Evolutionary conservation across 2,888 invertebrate genomes (phyloP).

Genomic region (Cotesia congregata): DNA sequence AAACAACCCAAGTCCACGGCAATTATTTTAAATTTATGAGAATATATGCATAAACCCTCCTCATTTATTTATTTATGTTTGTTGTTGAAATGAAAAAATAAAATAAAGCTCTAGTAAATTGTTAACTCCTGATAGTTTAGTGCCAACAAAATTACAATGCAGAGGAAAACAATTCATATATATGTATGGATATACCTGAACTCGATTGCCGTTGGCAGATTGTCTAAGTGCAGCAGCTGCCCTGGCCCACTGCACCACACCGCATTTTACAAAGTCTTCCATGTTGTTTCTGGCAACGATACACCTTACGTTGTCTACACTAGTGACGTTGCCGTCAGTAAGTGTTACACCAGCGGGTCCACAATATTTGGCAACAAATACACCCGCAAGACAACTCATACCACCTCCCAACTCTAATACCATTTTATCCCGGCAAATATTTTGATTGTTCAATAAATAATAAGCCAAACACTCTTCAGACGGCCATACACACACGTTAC

Average conservation of each 20-base stretch:
- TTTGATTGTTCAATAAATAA: slow-evolving; percentile 76
- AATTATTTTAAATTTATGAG: neutral
- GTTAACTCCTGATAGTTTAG: neutral
- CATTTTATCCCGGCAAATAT: slow-evolving; percentile 77
- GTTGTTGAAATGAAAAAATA: too few relatives aligned
- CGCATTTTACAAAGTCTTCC: slow-evolving; percentile 70
- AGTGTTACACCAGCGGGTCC: slow-evolving; percentile 77
- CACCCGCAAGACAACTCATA: slow-evolving; percentile 86
- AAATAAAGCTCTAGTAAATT: neutral
- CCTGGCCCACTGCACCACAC: slow-evolving; percentile 66
- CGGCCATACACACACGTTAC: slow-evolving; percentile 86
- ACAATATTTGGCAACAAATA: slow-evolving; percentile 80
- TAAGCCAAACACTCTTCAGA: slow-evolving; percentile 83
- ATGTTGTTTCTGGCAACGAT: slow-evolving; percentile 79
- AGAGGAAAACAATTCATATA: neutral
- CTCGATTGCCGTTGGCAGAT: slow-evolving; percentile 50
- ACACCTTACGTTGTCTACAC: slow-evolving; percentile 80
- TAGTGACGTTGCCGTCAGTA: slow-evolving; percentile 84
- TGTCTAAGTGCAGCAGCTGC: slow-evolving; percentile 60
- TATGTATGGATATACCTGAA: slow-evolving; percentile 56
- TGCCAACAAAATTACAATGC: neutral
- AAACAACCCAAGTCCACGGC: neutral
- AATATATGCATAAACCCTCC: neutral
- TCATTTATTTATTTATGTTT: neutral
- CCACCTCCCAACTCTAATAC: slow-evolving; percentile 87